Conservation (phyloP, 2,888 invertebrate genomes). For the Mellilla xanthometata region DNA sequence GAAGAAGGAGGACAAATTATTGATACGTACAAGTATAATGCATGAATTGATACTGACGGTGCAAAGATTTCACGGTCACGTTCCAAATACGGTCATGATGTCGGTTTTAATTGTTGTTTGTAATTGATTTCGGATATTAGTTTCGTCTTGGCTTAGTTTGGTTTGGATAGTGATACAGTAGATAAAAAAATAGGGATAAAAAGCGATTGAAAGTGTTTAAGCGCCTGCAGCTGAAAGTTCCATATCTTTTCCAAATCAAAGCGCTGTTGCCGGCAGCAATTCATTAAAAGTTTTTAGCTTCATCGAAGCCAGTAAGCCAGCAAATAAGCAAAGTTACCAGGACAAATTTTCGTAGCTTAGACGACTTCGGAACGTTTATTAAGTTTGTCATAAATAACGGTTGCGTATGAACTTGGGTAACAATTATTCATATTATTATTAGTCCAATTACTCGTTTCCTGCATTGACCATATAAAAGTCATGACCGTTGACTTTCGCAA, state of each 20-base stretch:
- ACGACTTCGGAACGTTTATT: constrained; percentile 1
- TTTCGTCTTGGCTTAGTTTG: constrained; percentile 9
- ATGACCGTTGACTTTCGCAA: constrained; percentile 24
- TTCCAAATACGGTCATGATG: constrained; percentile 13
- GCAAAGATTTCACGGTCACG: constrained; percentile 22
- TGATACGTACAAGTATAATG: constrained; percentile 18
- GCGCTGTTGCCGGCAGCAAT: background rate
- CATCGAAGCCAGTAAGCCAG: background rate
- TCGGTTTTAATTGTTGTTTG: constrained; percentile 13
- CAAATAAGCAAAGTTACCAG: constrained; percentile 4
- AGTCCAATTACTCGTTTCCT: constrained; percentile 13
- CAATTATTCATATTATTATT: background rate
- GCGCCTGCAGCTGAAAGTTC: background rate
- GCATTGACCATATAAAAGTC: constrained; percentile 19
- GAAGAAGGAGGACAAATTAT: constrained; percentile 15
- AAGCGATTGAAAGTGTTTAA: too few species aligned
- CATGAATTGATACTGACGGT: constrained; percentile 23
- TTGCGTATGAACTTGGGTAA: constrained; percentile 8
- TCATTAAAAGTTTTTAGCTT: constrained; percentile 6
- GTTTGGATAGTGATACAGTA: too few species aligned
- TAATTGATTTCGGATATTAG: constrained; percentile 4
- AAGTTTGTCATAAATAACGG: constrained; percentile 13
- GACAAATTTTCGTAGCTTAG: constrained; percentile 1
- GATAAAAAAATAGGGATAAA: too few species aligned
- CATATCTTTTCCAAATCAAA: background rate